Evolutionary conservation across 2,113 vertebrate genomes (phyloP), one percentile per base, ranked within the genome.

Genomic region (Vidua chalybeata): DNA sequence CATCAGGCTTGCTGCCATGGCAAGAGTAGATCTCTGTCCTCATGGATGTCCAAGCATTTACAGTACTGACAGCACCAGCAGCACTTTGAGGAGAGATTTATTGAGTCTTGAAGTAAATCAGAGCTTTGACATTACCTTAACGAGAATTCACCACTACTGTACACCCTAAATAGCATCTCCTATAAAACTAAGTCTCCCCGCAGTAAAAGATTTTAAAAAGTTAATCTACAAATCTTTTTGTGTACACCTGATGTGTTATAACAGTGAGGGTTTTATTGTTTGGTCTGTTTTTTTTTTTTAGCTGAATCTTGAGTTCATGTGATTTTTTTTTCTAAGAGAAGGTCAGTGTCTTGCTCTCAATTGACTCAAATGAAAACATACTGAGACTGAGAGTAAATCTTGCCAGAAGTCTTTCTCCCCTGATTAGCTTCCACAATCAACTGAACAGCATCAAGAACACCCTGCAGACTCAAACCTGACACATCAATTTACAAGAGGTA

Each of bases 371-470:
- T 45, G 45, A 79, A 83, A 92, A 89, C 46, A 45, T 4, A 27
- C 3, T 19, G 45, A 91, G 41, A 75, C 14, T 59, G 24, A 10
- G 30, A 87, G 31, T 27, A 79, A 90, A 90, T 18, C 63, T 21
- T 91, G 33, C 43, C 30, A 49, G 23, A 84, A 84, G 90, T 87
- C 54, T 15, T 77, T 79, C 54, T 78, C 48, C 27, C 55, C 9
- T 71, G 35, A 75, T 62, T 76, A 78, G 49, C 48, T 91, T 49
- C 87, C 72, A 79, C 67, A 84, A 66, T 79, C 58, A 94, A 13
- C 39, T 75, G 81, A 95, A 62, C 64, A 93, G n/a, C 80, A 78
- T 72, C 45, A 79, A 82, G 66, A 91, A 95, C 55, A 74, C 54
- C 77, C 61, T 55, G 81, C 62, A 82, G 74, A 75, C 78, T 78